Percentiles rank a stretch among this genome's conserved stretches.
Conservation (phyloP, 1,140 invertebrate species). For the Ladona fulva region DNA sequence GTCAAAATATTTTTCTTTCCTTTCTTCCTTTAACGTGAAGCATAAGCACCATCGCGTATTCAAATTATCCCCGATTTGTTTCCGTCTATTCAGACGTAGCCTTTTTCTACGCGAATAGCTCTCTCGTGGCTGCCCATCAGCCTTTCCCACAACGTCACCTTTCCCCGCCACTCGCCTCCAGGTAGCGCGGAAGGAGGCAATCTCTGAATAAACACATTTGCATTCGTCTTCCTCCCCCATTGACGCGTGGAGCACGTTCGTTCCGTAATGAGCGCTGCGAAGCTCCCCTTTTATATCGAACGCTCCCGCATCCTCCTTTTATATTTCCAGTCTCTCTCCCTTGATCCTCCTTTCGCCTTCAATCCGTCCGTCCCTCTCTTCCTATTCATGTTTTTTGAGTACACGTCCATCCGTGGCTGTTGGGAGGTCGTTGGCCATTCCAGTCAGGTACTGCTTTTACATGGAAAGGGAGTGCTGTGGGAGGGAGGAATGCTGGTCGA, state of each 20-base stretch:
- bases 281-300: not conserved
- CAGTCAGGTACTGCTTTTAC: not conserved
- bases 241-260: not conserved
- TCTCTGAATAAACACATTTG: conserved; percentile 1
- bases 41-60: no score
- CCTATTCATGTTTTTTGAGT: not conserved
- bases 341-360: not conserved
- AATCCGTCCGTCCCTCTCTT: not conserved
- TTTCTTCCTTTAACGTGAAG: no score
- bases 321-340: no score
- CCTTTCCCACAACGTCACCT: not conserved
- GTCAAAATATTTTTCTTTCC: no score
- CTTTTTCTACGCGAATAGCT: not conserved
- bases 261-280: not conserved
- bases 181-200: not conserved
- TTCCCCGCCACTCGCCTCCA: not conserved
- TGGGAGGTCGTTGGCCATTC: not conserved
- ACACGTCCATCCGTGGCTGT: not conserved
- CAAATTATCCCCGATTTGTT: no score
- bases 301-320: no score
- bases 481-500: not conserved
- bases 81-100: no score
- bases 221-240: not conserved
- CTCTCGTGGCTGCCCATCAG: not conserved
- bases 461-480: not conserved